These are phyloP conservation scores for Melipona quadrifasciata DNA, from an alignment of 1,140 invertebrate species.

Conservation along the genomic window DNA sequence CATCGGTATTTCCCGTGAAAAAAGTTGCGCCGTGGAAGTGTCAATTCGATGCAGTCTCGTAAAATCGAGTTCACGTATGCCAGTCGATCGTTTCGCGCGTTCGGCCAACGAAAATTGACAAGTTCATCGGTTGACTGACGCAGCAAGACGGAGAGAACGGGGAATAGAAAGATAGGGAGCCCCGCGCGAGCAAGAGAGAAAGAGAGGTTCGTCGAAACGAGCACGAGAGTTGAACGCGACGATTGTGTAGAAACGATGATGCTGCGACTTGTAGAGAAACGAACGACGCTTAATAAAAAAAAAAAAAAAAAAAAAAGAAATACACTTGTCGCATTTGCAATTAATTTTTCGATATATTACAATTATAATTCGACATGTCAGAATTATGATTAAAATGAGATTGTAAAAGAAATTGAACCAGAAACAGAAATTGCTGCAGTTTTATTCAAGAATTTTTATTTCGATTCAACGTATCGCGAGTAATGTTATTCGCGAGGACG, in stretches of 20 bases:
- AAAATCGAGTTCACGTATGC: constrained; percentile 39
- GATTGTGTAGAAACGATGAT: background rate
- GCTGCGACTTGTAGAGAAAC: background rate
- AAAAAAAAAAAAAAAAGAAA: background rate
- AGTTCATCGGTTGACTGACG: constrained; percentile 34
- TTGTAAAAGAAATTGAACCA: too few relatives aligned
- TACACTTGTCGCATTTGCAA: background rate
- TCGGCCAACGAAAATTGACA: constrained; percentile 44
- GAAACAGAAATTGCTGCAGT: too few relatives aligned
- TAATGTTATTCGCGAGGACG: too few relatives aligned
- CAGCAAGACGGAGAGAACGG: background rate
- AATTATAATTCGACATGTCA: too few relatives aligned
- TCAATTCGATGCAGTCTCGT: constrained; percentile 50
- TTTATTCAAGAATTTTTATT: too few relatives aligned
- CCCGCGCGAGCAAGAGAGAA: background rate
- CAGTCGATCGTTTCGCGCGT: constrained; percentile 27
- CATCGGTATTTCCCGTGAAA: constrained; percentile 47
- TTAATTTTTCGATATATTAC: background rate
- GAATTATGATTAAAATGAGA: too few relatives aligned
- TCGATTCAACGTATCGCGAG: too few relatives aligned
- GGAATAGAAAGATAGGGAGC: background rate
- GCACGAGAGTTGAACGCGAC: background rate
- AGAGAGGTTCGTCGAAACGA: background rate
- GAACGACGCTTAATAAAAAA: too few relatives aligned
- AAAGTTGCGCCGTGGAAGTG: constrained; percentile 33